Evolutionary conservation across 2,113 vertebrate genomes (phyloP).

Genomic region (Rutilus rutilus): DNA sequence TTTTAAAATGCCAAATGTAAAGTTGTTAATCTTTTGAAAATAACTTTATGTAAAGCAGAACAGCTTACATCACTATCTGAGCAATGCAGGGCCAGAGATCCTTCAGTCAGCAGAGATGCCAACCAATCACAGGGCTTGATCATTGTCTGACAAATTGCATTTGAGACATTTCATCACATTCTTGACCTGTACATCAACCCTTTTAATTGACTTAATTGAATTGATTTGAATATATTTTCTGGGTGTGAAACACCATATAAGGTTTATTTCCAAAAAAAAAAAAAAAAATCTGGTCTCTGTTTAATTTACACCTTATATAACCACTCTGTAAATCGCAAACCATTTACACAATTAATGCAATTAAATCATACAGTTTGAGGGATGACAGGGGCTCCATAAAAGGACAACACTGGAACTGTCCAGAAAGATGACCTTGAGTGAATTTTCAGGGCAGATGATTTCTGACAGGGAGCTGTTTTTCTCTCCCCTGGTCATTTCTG

Average conservation of each 20-base stretch:
- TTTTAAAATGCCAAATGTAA: neutral
- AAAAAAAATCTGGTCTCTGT: neutral
- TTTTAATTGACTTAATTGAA: neutral
- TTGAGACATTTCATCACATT: neutral
- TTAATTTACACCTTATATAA: slow-evolving; percentile 10
- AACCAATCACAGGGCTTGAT: slow-evolving; percentile 3
- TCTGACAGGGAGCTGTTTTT: slow-evolving; percentile 35
- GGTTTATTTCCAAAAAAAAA: neutral
- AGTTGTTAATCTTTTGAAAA: neutral
- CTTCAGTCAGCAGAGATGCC: neutral
- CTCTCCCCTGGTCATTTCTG: neutral
- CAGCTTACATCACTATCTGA: neutral
- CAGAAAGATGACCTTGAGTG: slow-evolving; percentile 20
- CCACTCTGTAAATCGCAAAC: neutral
- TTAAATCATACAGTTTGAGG: slow-evolving; percentile 37
- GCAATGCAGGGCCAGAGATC: neutral
- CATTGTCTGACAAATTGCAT: neutral
- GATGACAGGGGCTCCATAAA: slow-evolving; percentile 19
- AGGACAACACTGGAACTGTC: slow-evolving; percentile 18
- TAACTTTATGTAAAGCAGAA: neutral
- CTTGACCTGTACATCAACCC: neutral
- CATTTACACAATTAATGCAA: slow-evolving; percentile 39
- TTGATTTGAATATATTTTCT: neutral
- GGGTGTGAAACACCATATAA: neutral
- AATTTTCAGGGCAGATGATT: slow-evolving; percentile 35